Conservation (phyloP, 2,113 vertebrate genomes). For the Prionailurus viverrinus region DNA sequence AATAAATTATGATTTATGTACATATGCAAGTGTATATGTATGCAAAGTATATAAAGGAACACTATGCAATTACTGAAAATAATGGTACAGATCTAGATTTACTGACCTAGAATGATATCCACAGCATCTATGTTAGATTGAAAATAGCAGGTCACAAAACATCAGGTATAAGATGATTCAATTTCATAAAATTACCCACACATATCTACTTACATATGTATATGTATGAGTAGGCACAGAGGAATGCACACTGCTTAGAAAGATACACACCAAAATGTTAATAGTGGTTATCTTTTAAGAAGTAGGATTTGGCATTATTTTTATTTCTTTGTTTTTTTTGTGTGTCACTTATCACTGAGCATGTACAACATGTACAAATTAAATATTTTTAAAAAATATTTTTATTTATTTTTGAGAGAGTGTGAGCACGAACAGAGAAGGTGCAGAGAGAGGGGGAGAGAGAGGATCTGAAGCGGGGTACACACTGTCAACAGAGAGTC, state of each 20-base stretch:
- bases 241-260: neutral
- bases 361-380: neutral
- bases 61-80: neutral
- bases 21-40: neutral
- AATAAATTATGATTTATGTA: conserved; percentile 15
- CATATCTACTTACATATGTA: neutral
- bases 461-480: no score
- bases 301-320: neutral
- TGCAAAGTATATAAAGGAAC: neutral
- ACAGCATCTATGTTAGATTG: neutral
- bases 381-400: neutral
- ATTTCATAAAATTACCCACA: conserved; percentile 42
- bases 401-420: no score
- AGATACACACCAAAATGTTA: neutral
- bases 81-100: neutral
- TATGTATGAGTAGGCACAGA: neutral
- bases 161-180: neutral
- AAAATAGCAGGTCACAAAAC: neutral
- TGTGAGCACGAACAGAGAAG: no score
- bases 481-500: no score
- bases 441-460: no score
- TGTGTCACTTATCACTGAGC: neutral
- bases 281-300: neutral
- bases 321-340: neutral
- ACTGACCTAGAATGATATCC: neutral